Base-by-base conservation (phyloP, 2,888 invertebrate genomes). In the Strigamia transsilvanica region DNA sequence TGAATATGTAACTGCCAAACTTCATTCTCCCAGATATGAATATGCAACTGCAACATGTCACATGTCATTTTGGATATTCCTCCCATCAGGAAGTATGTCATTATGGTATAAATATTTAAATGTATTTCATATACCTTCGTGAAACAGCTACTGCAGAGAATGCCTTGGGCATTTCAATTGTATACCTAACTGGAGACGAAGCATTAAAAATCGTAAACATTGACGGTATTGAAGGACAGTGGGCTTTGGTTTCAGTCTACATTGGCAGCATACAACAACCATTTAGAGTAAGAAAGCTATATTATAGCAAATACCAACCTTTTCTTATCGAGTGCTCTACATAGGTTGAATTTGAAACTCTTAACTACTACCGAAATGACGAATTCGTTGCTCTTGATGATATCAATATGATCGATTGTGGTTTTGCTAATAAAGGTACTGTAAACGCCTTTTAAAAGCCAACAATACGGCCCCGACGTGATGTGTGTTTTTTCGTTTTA, bases 41-140 rank as follows among this genome's bases (percentile, higher is more conserved):
- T 73, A 32, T 73, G 27, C 73, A 27, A 12, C 15, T 4, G 5
- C 73, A 73, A 73, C 73, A 15, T 73, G 73, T n/a, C 73, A 73
- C n/a, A 32, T 73, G 27, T 27, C 23, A 27, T 73, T 73, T 7
- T 73, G 73, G 73, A 12, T 32, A 32, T 73, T 15, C 32, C 2
- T 27, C 10, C 27, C 32, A 66, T 10, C 21, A 27, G 15, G 66
- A 23, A 51, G 13, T n/a, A 51, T 15, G 51, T 51, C 15, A 51
- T 51, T 27, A 27, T 27, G 27, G 27, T 27, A 27, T 27, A 27
- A 27, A 27, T 3, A 27, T 27, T 27, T 1, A 27, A 27, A 3
- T 27, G 27, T 27, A 27, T 27, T 2, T 27, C 27, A 27, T 27
- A 27, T 27, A 2, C 27, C 1, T 27, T 27, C 27, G 27, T 27